These are phyloP conservation scores for Lepas anatifera DNA, from an alignment of 2,888 invertebrate species.

Conservation along the genomic window DNA sequence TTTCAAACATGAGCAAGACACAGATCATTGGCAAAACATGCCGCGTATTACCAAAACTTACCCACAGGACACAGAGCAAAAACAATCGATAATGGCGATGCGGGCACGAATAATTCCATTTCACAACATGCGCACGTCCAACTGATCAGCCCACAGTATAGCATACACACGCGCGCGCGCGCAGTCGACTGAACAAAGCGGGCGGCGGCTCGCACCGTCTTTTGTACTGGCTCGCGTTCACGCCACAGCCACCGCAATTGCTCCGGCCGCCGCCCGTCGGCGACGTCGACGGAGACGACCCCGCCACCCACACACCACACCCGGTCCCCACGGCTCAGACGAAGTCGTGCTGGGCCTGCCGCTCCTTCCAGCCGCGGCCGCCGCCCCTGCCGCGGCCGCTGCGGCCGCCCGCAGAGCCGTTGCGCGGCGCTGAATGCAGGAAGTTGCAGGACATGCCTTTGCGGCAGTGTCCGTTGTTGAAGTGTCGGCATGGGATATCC, in stretches of 20 bases:
- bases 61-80: too few relatives aligned
- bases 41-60: too few relatives aligned
- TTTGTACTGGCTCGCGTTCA: neutral
- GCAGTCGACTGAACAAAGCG: too few relatives aligned
- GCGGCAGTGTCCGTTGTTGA: slow-evolving; percentile 65
- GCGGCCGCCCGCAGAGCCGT: neutral
- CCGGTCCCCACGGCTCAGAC: too few relatives aligned
- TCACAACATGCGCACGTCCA: too few relatives aligned
- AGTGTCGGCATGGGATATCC: slow-evolving; percentile 53
- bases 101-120: too few relatives aligned
- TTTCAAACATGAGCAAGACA: neutral
- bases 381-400: neutral
- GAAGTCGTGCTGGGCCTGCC: neutral
- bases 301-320: too few relatives aligned
- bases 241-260: neutral
- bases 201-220: neutral
- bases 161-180: too few relatives aligned
- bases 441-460: slow-evolving; percentile 71
- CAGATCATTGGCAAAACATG: neutral
- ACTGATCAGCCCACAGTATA: too few relatives aligned
- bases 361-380: neutral
- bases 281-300: too few relatives aligned
- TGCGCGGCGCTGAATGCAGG: slow-evolving; percentile 41
- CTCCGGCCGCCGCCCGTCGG: neutral
- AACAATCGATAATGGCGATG: too few relatives aligned